Conservation (phyloP, 2,113 vertebrate genomes). For the Phoenicopterus ruber region DNA sequence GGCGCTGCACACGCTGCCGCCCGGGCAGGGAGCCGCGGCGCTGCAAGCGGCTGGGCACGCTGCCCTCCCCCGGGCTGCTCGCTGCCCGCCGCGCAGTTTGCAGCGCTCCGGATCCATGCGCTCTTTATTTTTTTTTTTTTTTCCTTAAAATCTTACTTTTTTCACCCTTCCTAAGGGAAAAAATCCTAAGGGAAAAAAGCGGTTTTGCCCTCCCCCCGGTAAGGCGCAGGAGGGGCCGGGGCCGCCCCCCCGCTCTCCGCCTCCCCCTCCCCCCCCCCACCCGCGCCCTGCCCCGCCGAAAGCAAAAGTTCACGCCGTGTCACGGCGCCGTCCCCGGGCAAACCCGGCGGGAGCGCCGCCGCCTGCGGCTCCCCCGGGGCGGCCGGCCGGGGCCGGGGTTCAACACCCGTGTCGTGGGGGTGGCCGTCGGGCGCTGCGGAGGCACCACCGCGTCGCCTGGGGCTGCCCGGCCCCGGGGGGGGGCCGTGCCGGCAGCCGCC, state of each 20-base stretch:
- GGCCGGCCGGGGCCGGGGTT: neutral
- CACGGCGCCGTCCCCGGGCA: neutral
- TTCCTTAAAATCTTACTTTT: neutral
- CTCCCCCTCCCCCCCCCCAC: no score
- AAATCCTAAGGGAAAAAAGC: no score
- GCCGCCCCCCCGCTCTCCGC: neutral
- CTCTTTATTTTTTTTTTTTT: no score
- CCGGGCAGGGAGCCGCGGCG: neutral
- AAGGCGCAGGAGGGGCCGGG: neutral
- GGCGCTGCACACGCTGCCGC: neutral
- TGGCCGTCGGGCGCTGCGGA: neutral
- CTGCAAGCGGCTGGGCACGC: neutral
- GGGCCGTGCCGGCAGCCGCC: neutral
- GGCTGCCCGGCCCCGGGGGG: neutral
- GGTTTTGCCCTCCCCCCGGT: neutral
- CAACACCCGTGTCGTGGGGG: no score
- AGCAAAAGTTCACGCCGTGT: slow-evolving; percentile 51
- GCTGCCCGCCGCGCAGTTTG: neutral
- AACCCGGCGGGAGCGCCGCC: neutral
- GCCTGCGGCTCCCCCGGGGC: neutral
- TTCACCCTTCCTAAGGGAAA: neutral
- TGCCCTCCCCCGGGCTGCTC: neutral
- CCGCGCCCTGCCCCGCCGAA: neutral
- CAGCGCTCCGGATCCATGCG: neutral
- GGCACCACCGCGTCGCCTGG: neutral